These are phyloP conservation scores for Sepioteuthis lessoniana DNA, from an alignment of 2,888 invertebrate genomes.

Conservation along the genomic window DNA sequence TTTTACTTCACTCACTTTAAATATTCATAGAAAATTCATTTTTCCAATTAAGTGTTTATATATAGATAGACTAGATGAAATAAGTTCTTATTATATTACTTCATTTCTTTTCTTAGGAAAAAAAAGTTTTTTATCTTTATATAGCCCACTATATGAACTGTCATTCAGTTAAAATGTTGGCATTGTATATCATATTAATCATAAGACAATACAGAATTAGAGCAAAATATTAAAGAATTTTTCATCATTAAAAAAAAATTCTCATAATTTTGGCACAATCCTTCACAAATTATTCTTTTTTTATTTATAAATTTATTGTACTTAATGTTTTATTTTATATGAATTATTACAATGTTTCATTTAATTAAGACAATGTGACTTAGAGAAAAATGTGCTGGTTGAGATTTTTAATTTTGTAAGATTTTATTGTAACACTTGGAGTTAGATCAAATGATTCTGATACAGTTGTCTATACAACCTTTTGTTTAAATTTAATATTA, in stretches of 20 bases:
- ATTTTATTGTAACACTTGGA: neutral
- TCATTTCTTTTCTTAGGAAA: neutral
- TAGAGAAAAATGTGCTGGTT: neutral
- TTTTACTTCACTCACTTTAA: neutral
- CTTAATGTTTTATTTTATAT: neutral
- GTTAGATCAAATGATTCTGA: neutral
- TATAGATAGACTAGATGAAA: neutral
- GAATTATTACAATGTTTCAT: neutral
- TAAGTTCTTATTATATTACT: neutral
- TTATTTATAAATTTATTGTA: neutral
- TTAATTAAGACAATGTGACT: neutral
- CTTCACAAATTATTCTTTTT: neutral
- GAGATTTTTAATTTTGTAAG: neutral
- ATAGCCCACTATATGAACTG: no score
- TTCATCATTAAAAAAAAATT: neutral
- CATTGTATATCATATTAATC: neutral
- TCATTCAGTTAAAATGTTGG: neutral
- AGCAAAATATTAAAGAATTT: neutral
- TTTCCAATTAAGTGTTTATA: neutral
- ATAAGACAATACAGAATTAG: neutral
- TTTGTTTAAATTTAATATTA: neutral
- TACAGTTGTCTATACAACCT: neutral
- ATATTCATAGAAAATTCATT: neutral
- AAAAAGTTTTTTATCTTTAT: neutral
- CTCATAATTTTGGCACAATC: neutral